phyloP scores from a whole-genome alignment of 2,888 invertebrate genomes.

The Mimas tiliae region DNA sequence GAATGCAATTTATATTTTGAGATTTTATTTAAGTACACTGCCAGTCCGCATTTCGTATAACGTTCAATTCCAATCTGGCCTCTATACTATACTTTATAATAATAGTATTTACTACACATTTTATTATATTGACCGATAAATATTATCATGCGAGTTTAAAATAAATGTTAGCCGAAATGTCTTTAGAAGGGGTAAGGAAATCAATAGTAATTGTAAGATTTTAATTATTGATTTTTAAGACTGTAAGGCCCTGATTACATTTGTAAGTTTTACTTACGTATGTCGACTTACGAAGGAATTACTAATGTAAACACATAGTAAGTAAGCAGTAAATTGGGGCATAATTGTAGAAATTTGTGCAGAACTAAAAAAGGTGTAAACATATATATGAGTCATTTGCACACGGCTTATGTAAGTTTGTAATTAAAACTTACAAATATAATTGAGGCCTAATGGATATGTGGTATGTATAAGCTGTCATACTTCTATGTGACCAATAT shows the following conservation, averaged over 20 bases:
- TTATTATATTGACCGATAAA: slow-evolving; percentile 39
- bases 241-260: slow-evolving; percentile 52
- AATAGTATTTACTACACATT: slow-evolving; percentile 34
- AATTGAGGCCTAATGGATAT: slow-evolving; percentile 46
- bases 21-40: slow-evolving; percentile 53
- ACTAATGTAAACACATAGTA: too few species aligned
- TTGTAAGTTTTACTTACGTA: too few species aligned
- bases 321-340: too few species aligned
- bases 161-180: slow-evolving; percentile 38
- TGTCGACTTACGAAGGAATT: too few species aligned
- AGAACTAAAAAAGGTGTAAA: too few species aligned
- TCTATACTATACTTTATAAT: slow-evolving; percentile 23
- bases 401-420: too few species aligned
- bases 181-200: slow-evolving; percentile 46
- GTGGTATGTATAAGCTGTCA: slow-evolving; percentile 41
- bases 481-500: slow-evolving; percentile 76
- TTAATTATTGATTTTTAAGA: slow-evolving; percentile 64
- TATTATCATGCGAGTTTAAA: slow-evolving; percentile 36
- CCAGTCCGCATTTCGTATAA: slow-evolving; percentile 70
- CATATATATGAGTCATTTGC: too few species aligned
- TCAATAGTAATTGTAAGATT: slow-evolving; percentile 49
- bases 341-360: too few species aligned
- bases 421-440: too few species aligned
- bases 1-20: slow-evolving; percentile 55
- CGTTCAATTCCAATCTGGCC: slow-evolving; percentile 31